Conservation (phyloP, 2,113 vertebrate species). For the Sylvilagus bachmani region DNA sequence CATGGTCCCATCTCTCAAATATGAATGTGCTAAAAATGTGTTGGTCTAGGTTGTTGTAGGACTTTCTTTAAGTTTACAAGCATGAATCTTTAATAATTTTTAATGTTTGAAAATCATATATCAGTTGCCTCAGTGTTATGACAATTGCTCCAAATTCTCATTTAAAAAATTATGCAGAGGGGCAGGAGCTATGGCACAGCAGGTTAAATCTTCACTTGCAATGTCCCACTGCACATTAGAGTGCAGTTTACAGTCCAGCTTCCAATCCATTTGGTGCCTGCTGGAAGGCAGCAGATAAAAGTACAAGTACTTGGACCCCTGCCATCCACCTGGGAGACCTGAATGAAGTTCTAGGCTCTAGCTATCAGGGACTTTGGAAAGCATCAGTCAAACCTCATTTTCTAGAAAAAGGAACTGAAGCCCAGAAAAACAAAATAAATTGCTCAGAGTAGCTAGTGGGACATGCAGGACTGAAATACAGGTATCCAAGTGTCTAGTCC, state of each 20-base stretch:
- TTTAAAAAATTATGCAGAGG: not conserved
- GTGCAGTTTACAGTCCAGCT: too few species aligned
- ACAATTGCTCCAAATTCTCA: not conserved
- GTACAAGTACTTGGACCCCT: too few species aligned
- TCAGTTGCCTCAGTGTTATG: not conserved
- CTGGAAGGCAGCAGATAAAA: too few species aligned
- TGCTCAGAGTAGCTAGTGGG: not conserved
- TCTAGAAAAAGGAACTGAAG: slow-evolving; percentile 10
- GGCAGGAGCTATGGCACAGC: too few species aligned
- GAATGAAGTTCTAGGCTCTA: too few species aligned
- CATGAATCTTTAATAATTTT: not conserved
- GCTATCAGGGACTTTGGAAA: not conserved
- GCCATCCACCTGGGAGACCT: too few species aligned
- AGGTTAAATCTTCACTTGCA: too few species aligned
- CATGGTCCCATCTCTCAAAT: not conserved
- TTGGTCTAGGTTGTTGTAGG: not conserved
- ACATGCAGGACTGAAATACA: not conserved
- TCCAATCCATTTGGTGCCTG: too few species aligned
- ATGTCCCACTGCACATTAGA: too few species aligned
- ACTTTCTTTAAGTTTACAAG: not conserved
- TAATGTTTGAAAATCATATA: not conserved
- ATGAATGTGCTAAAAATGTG: not conserved
- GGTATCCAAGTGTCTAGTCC: not conserved
- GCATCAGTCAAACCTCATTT: not conserved
- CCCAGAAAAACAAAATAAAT: not conserved